Evolutionary conservation across 2,113 vertebrate species (phyloP), one percentile per base, ranked within the genome.

Genomic region (Melierax canorus): DNA sequence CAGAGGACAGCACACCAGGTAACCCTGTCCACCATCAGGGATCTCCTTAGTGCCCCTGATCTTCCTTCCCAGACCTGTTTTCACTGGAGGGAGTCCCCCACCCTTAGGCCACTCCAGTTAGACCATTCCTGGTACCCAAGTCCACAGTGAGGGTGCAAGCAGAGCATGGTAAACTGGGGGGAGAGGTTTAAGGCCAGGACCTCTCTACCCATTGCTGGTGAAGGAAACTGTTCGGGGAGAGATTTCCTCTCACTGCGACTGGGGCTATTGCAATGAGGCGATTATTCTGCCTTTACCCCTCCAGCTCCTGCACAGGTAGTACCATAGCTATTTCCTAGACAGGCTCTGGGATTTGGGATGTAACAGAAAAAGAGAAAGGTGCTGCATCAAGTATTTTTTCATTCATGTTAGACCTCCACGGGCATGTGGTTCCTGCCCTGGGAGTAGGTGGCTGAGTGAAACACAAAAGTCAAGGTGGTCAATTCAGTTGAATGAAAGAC

Each of bases 211-310:
- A 1, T 24, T 62, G 1, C 23, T 78, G 45, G 3, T 26, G 32
- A 50, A 41, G 5, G 36, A 27, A 73, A n/a, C 6, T 13, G 6
- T 29, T 36, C 0, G 0, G 9, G 10, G 27, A 36, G 26, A 12
- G 9, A 39, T 69, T 39, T 29, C 2, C 19, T 56, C 4, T 51
- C 11, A 2, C 5, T 30, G 36, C 12, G 21, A 5, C 20, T 36
- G 3, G 3, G 4, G 5, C 4, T 1, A 63, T 21, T 27, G 8
- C 0, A 0, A 24, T 2, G 1, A 21, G 4, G 15, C 4, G 4
- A 16, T 39, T 26, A 11, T 45, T 63, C 23, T 48, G 11, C 34
- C 19, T 82, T 50, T 0, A 0, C 3, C 3, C 5, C 10, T 22
- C 32, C 9, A 29, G 10, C 5, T 51, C 9, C 24, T 53, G 3